Evolutionary conservation across 2,888 invertebrate genomes (phyloP).

Genomic region (Polyommatus iphigenia): DNA sequence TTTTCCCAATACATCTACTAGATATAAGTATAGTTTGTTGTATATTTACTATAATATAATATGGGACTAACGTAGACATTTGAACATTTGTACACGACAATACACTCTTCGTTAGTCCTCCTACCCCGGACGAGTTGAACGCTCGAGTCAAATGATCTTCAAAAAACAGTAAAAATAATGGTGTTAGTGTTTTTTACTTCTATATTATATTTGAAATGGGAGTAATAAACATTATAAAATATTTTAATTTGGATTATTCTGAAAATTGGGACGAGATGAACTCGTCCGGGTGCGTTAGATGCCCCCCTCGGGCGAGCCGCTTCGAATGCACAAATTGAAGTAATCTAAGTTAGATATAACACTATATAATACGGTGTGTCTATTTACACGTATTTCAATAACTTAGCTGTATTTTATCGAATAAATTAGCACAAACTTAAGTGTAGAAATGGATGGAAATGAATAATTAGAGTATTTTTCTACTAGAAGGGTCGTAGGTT

Average conservation of each 20-base stretch:
- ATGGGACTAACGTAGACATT: slow-evolving; percentile 14
- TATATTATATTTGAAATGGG: no score
- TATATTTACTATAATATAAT: not conserved
- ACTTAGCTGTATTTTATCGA: slow-evolving; percentile 18
- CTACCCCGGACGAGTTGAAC: not conserved
- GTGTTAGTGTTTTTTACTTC: not conserved
- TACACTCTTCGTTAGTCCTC: slow-evolving; percentile 22
- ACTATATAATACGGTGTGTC: slow-evolving; percentile 14
- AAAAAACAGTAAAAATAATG: not conserved
- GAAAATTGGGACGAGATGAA: not conserved
- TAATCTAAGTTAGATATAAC: slow-evolving; percentile 38
- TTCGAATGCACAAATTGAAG: slow-evolving; percentile 56
- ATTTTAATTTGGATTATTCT: not conserved
- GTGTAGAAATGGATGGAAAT: slow-evolving; percentile 21
- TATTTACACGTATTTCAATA: slow-evolving; percentile 26
- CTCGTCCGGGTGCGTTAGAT: not conserved
- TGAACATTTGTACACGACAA: slow-evolving; percentile 13
- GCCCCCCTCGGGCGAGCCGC: slow-evolving; percentile 7
- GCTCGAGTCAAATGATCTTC: not conserved
- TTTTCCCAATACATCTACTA: not conserved
- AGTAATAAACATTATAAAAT: not conserved
- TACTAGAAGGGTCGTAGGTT: slow-evolving; percentile 37
- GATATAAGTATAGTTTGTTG: slow-evolving; percentile 11
- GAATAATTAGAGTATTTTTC: slow-evolving; percentile 43
- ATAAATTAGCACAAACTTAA: slow-evolving; percentile 15